A percentile compares a stretch with the other conserved stretches of the same genome.
Evolutionary conservation across 1,140 invertebrate species (phyloP).

Genomic region (Drosophila serrata): DNA sequence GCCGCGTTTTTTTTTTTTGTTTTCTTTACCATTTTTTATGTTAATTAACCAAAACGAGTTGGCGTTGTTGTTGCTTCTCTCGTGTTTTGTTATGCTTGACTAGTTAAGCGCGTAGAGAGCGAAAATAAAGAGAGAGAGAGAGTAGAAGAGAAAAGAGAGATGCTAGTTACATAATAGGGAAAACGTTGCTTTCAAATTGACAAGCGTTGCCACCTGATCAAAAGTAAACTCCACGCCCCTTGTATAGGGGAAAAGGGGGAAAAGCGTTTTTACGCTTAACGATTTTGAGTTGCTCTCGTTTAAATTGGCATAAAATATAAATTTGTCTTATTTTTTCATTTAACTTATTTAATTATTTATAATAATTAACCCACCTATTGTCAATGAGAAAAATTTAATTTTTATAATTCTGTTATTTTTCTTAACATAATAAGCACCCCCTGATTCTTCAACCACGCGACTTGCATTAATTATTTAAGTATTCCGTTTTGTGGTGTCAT

Average conservation of each 20-base stretch:
- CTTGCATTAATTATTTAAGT: constrained; percentile 23
- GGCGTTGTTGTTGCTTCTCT: constrained; percentile 35
- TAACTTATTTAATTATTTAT: too few species aligned
- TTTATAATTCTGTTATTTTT: background rate
- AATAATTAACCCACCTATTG: background rate
- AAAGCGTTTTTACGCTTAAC: constrained; percentile 62
- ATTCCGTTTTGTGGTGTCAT: constrained; percentile 15
- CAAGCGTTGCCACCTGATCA: constrained; percentile 66
- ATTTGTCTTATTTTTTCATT: background rate
- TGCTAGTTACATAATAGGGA: constrained; percentile 67
- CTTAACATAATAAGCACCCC: background rate
- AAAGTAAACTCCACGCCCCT: constrained; percentile 11
- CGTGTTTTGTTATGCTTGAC: constrained; percentile 63
- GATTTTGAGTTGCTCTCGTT: constrained; percentile 28
- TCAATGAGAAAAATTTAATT: background rate
- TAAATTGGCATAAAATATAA: background rate
- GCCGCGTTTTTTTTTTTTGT: constrained; percentile 41
- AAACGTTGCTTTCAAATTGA: constrained; percentile 65
- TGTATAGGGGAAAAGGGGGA: background rate
- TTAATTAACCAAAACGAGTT: constrained; percentile 75
- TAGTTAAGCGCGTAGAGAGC: constrained; percentile 74
- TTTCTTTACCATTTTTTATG: constrained; percentile 69
- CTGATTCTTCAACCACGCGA: constrained; percentile 10
- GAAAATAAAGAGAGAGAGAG: background rate
- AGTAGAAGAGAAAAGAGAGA: constrained; percentile 15